These are phyloP conservation scores for Epistrophe grossulariae DNA, from an alignment of 2,888 invertebrate species.

Conservation along the genomic window DNA sequence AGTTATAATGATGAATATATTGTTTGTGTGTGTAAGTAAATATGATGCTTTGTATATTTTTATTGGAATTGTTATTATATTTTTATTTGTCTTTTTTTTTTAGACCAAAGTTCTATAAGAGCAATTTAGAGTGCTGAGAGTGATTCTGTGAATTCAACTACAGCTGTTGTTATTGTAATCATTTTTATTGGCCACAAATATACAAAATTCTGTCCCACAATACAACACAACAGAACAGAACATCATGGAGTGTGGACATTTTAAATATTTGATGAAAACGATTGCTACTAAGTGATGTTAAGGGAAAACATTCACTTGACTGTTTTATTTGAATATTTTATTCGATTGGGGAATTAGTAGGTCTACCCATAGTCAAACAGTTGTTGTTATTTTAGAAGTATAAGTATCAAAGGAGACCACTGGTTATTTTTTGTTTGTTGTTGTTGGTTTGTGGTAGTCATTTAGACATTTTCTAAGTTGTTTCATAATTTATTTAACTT, in stretches of 20 bases:
- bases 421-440: not conserved
- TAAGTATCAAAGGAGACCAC: not conserved
- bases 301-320: constrained; percentile 47
- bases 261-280: constrained; percentile 71
- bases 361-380: too few relatives aligned
- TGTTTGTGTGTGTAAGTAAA: not conserved
- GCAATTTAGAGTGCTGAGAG: constrained; percentile 44
- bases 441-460: not conserved
- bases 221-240: too few relatives aligned
- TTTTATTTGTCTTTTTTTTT: constrained; percentile 32
- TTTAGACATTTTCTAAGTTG: not conserved
- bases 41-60: constrained; percentile 2
- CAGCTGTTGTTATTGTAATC: constrained; percentile 53
- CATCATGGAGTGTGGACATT: constrained; percentile 65
- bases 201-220: too few relatives aligned
- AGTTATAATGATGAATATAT: not conserved
- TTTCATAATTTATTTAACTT: constrained; percentile 14
- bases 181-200: constrained; percentile 51
- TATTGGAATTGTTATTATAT: constrained; percentile 2
- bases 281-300: constrained; percentile 56
- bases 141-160: constrained; percentile 51
- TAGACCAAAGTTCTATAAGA: constrained; percentile 33
- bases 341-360: constrained; percentile 28
- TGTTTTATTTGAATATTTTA: constrained; percentile 50
- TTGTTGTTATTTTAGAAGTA: not conserved